Evolutionary conservation across 2,888 invertebrate species (phyloP).

Genomic region (Heliconius charithonia): DNA sequence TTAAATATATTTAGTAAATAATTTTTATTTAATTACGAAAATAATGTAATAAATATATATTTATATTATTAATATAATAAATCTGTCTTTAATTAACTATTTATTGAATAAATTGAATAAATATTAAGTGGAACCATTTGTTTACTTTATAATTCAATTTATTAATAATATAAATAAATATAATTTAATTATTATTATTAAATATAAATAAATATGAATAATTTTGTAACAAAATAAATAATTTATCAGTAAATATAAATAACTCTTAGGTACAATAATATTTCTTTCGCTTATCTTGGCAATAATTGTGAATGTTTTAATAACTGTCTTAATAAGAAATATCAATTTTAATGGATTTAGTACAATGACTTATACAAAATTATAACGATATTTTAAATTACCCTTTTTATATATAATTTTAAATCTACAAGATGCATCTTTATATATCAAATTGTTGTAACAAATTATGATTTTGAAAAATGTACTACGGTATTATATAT

Average conservation of each 20-base stretch:
- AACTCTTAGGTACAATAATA: constrained; percentile 20
- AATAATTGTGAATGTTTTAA: constrained; percentile 10
- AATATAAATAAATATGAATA: background rate
- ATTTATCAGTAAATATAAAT: constrained; percentile 27
- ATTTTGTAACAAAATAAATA: constrained; percentile 4
- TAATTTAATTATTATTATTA: background rate
- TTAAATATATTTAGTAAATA: constrained; percentile 20
- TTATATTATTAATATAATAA: background rate
- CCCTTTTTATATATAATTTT: constrained; percentile 56
- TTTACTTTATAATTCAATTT: background rate
- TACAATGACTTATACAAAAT: constrained; percentile 18
- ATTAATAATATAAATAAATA: constrained; percentile 6
- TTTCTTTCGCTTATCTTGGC: constrained; percentile 42
- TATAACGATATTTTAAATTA: constrained; percentile 58
- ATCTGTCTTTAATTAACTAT: background rate
- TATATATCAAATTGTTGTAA: background rate
- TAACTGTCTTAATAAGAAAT: constrained; percentile 50
- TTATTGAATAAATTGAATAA: constrained; percentile 5
- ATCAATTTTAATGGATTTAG: constrained; percentile 33
- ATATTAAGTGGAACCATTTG: background rate
- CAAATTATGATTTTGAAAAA: background rate
- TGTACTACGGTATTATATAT: too few relatives aligned
- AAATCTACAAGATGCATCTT: constrained; percentile 26
- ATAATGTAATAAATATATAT: background rate
- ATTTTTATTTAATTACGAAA: constrained; percentile 4